phyloP scores from a whole-genome alignment of 2,888 invertebrate species.

The Chaetogeoica ovagalla region DNA sequence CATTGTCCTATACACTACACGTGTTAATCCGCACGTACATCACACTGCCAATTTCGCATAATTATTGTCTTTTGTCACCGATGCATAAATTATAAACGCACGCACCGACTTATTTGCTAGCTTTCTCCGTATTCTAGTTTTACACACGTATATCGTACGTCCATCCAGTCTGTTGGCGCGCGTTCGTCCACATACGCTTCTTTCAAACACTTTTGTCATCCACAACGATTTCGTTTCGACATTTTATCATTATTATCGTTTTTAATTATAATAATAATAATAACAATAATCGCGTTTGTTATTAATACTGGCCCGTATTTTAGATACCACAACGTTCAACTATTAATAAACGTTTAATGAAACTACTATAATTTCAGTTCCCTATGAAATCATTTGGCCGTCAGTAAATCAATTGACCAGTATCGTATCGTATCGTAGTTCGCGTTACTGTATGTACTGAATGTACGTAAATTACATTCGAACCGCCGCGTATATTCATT shows the following conservation, averaged over 20 bases:
- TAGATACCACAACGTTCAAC: not conserved
- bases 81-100: slow-evolving; percentile 31
- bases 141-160: no score
- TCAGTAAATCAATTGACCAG: no score
- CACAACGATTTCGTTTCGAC: not conserved
- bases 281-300: no score
- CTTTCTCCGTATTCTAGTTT: slow-evolving; percentile 38
- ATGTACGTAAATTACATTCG: no score
- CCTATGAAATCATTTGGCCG: not conserved
- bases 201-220: slow-evolving; percentile 34
- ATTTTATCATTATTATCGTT: not conserved
- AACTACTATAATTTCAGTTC: not conserved
- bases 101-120: slow-evolving; percentile 19
- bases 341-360: not conserved
- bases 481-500: no score
- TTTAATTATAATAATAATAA: no score
- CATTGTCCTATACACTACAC: not conserved
- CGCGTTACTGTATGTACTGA: no score
- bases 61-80: slow-evolving; percentile 45
- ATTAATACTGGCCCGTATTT: not conserved
- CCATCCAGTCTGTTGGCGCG: not conserved
- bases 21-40: slow-evolving; percentile 8
- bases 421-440: no score
- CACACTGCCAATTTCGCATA: slow-evolving; percentile 34
- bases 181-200: slow-evolving; percentile 13